Base-by-base conservation (phyloP, 2,797 vertebrate species). In the Poecilia gillii region DNA sequence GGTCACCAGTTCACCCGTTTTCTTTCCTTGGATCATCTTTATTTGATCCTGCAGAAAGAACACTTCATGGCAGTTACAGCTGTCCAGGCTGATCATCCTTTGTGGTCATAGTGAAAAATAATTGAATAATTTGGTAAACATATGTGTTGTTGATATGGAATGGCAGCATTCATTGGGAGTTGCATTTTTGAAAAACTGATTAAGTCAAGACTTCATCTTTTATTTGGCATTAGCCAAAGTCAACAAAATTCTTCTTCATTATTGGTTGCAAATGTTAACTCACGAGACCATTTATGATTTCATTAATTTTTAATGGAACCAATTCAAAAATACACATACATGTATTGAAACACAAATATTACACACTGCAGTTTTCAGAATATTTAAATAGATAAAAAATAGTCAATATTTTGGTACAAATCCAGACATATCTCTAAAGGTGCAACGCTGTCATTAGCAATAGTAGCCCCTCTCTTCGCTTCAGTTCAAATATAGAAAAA, bases 401-500 rank as follows among this genome's bases (percentile, higher is more conserved):
- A 71, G 6, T 46, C 7, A 2, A 16, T 59, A 23, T 62, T 72
- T 77, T 74, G 3, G 31, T 72, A 80, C 33, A 72, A 45, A 76
- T 46, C 3, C 57, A 81, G 80, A n/a, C 13, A 74, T 11, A 13
- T 76, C 31, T 72, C 53, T 80, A 74, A 39, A n/a, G 25, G 53
- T 43, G 39, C 13, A 75, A 70, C 4, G 12, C 64, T 11, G 20
- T 68, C 39, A 43, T n/a, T 66, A 14, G 62, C 74, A 75, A 45
- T 62, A 53, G 28, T 45, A 43, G 13, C 70, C n/a, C 25, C 78
- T 62, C 43, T 66, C 45, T 73, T 72, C 78, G 43, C 81, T 84
- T 91, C 72, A 84, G 76, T 23, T 66, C 59, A 76, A 72, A 80
- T 75, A 72, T 59, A 77, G 68, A 85, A 1, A 78, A 85, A 88